Evolutionary conservation across 1,140 invertebrate species (phyloP), one percentile per base, ranked within the genome.

Genomic region (Sminthurinus signatus): DNA sequence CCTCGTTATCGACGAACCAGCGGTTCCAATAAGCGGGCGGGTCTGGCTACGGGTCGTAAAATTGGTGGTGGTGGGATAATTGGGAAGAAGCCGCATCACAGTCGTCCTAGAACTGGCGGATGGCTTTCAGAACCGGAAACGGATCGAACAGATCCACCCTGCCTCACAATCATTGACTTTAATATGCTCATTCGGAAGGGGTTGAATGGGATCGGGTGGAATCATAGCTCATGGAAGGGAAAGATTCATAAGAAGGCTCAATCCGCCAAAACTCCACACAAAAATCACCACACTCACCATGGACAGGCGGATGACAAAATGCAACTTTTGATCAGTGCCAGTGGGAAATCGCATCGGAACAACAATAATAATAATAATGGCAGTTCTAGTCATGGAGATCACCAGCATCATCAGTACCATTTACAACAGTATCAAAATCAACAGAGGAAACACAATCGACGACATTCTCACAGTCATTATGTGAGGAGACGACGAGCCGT

Each of bases 81-180:
- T 0, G 65, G 67, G 21, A 56, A 46, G 39, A 65, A 32, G 43
- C 31, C n/a, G 15, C 48, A 31, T 2, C n/a, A 15, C 21, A 28
- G 39, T 50, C 39, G 8, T 36, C 42, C 14, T 2, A 36, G 44
- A 46, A 21, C 3, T 10, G 50, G 39, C 25, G 50, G 36, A 8
- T 62, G 36, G 50, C 28, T 59, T 54, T 62, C 62, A 32, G 39
- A 61, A 25, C 61, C 66, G 44, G 28, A 60, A 15, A 42, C 52
- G 32, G 28, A 31, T 60, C n/a, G 57, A 15, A 42, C 52, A 29
- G 23, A 76, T 21, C 73, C 76, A 73, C 84, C 85, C 5, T 81
- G 80, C 70, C 79, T 87, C 59, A 82, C 84, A 23, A 86, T 87
- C 68, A 86, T 87, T 71, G 85, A 87, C 78, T 83, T 87, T 73